Base-by-base conservation (phyloP, 35 echinoderm and acorn worm species). In the Holothuria glaberrima region DNA sequence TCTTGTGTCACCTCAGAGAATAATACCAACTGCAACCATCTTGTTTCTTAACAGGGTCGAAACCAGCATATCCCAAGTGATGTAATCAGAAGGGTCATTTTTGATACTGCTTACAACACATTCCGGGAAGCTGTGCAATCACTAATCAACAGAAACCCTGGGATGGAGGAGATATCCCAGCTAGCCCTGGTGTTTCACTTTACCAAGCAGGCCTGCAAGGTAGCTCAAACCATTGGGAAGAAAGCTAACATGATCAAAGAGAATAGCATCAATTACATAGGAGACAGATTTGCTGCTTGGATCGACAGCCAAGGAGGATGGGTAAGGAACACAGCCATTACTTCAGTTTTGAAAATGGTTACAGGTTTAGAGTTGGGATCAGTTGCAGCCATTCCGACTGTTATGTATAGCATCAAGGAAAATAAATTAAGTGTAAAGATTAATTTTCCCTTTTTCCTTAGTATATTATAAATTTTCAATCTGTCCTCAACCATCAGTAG, bases 231-330 rank as follows among this genome's bases (percentile, higher is more conserved):
- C 56, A 68, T 91, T 12, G 92, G 92, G 9, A 80, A 72, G 65
- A 86, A 62, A 35, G 95, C 89, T 3, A 92, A 58, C 17, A 85
- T 70, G 18, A 94, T 97, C 86, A 97, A 94, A 85, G 92, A 97
- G 28, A 97, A 97, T 78, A 94, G 92, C 32, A 66, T 97, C n/a
- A 94, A 85, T 27, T 97, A 90, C 89, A 94, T 97, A 74, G 86
- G 92, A n/a, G 77, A 94, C 58, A 77, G 92, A 18, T 97, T 94
- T 86, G 95, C 95, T 32, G 92, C 62, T 27, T 97, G 92, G 95
- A 82, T 97, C 30, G 92, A 94, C 62, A 94, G 92, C 44, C 95
- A 97, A 64, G 95, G 95, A 54, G 95, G 95, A 62, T 97, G 92
- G 92, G 95, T 97, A 92, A 94, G 95, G n/a, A n/a, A n/a, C n/a